Conservation (phyloP, 35 echinoderm and acorn worm genomes). For the Amphiura filiformis region DNA sequence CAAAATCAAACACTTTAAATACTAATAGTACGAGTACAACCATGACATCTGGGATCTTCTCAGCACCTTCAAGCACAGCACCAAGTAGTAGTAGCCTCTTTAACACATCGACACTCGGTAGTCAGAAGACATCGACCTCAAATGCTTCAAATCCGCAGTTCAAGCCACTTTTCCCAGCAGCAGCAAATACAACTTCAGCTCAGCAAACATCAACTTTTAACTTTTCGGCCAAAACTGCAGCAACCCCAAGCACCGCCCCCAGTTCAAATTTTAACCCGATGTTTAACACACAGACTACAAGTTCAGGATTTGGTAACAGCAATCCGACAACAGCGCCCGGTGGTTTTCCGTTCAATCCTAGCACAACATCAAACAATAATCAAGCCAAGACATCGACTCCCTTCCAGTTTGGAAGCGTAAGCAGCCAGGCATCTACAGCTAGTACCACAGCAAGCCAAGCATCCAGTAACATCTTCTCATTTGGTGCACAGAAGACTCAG, state of each 20-base stretch:
- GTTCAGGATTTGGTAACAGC: background rate
- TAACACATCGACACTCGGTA: background rate
- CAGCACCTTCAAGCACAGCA: no score
- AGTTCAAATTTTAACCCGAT: conserved; percentile 3
- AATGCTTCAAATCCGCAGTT: background rate
- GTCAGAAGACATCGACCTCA: background rate
- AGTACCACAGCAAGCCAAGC: background rate
- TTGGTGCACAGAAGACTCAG: background rate
- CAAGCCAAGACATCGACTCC: background rate
- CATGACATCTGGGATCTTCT: no score
- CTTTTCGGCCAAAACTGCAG: background rate
- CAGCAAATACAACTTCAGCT: background rate
- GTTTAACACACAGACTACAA: background rate
- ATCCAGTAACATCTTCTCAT: background rate
- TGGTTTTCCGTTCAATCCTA: conserved; percentile 14
- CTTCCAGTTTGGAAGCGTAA: background rate
- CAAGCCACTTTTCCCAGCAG: background rate
- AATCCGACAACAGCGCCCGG: background rate
- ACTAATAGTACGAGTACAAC: no score
- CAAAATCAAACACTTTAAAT: no score
- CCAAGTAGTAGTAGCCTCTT: background rate
- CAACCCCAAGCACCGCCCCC: background rate
- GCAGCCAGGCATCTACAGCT: background rate
- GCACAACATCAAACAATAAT: background rate
- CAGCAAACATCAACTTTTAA: background rate